Conservation (phyloP, 2,888 invertebrate species). For the Brachyopa scutellaris region DNA sequence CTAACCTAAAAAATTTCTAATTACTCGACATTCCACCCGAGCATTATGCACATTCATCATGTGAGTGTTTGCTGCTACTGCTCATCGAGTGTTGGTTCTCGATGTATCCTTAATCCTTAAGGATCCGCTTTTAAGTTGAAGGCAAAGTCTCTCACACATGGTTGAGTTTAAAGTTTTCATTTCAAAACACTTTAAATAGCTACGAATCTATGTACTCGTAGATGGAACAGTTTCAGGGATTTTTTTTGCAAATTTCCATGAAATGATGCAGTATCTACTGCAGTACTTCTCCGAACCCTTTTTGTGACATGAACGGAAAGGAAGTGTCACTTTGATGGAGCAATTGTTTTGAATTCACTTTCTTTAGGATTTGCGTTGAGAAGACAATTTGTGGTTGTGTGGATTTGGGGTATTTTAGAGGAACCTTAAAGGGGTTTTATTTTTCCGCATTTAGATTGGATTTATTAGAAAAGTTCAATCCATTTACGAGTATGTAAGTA, state of each 20-base stretch:
- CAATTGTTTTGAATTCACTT: constrained; percentile 52
- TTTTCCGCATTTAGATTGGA: not conserved
- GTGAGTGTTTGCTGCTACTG: not conserved
- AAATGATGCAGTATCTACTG: not conserved
- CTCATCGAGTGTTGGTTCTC: not conserved
- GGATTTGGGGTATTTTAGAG: constrained; percentile 6
- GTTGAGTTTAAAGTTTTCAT: constrained; percentile 13
- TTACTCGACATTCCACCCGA: constrained; percentile 12
- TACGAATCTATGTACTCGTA: no score
- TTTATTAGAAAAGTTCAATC: constrained; percentile 38
- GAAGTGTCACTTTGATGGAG: constrained; percentile 45
- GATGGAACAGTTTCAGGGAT: constrained; percentile 12
- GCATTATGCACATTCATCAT: constrained; percentile 6
- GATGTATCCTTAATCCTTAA: constrained; percentile 15
- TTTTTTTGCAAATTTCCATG: constrained; percentile 40
- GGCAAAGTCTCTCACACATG: constrained; percentile 1
- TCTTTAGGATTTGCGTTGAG: constrained; percentile 34
- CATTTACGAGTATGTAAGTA: constrained; percentile 37
- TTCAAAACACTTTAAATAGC: constrained; percentile 34
- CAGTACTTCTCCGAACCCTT: not conserved
- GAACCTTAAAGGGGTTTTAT: constrained; percentile 24
- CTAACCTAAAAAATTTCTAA: not conserved
- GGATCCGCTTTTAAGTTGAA: constrained; percentile 15
- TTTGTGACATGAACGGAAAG: not conserved
- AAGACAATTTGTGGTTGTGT: constrained; percentile 31